phyloP scores from a whole-genome alignment of 2,888 invertebrate species.

The Diarsia dahlii region DNA sequence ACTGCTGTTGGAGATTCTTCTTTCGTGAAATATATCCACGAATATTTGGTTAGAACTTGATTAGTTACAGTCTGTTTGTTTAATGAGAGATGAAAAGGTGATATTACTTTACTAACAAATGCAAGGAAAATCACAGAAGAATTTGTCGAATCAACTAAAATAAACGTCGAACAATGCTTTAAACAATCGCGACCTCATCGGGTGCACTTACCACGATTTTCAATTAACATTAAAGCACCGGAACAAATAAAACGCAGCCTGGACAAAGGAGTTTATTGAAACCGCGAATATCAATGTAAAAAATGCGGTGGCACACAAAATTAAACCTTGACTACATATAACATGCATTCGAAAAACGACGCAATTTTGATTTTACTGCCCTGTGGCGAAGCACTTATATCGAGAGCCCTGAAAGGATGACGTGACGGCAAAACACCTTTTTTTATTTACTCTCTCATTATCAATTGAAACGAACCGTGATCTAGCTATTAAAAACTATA shows the following conservation, averaged over 20 bases:
- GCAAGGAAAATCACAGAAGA: not conserved
- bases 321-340: constrained; percentile 62
- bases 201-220: constrained; percentile 77
- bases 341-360: constrained; percentile 50
- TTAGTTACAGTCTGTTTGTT: not conserved
- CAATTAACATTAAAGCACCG: constrained; percentile 81
- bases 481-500: constrained; percentile 50
- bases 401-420: constrained; percentile 46
- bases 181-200: constrained; percentile 72
- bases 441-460: constrained; percentile 36
- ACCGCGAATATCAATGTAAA: constrained; percentile 75
- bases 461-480: constrained; percentile 1
- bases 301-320: constrained; percentile 75
- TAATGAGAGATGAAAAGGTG: constrained; percentile 1
- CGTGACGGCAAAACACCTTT: constrained; percentile 24
- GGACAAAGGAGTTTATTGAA: constrained; percentile 80
- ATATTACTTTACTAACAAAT: not conserved
- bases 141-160: constrained; percentile 32
- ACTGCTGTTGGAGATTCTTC: not conserved
- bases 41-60: not conserved
- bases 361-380: constrained; percentile 60
- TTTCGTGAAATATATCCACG: not conserved
- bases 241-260: constrained; percentile 80
- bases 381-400: constrained; percentile 55
- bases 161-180: constrained; percentile 53